Percentiles rank a stretch among this genome's conserved stretches.
phyloP scores from a whole-genome alignment of 1,140 invertebrate genomes.

The silkworm (Bombyx mori) region ASM3026992v2 NC_085110.1:13210501-13211000 shows the following conservation, averaged over 20 bases:
- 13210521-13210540: slow-evolving; percentile 78
- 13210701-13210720: slow-evolving; percentile 84
- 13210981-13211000: slow-evolving; percentile 72
- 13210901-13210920: slow-evolving; percentile 46
- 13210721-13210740: slow-evolving; percentile 56
- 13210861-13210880: slow-evolving; percentile 86
- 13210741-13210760: slow-evolving; percentile 17
- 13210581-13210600: slow-evolving; percentile 85
- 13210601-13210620: slow-evolving; percentile 88
- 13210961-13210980: slow-evolving; percentile 68
- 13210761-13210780: slow-evolving; percentile 15
- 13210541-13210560: slow-evolving; percentile 92
- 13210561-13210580: slow-evolving; percentile 77
- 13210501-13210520: slow-evolving; percentile 70
- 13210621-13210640: slow-evolving; percentile 81
- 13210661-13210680: slow-evolving; percentile 75
- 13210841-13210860: slow-evolving; percentile 80
- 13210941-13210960: slow-evolving; percentile 75
- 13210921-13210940: slow-evolving; percentile 63
- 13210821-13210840: slow-evolving; percentile 72
- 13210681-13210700: slow-evolving; percentile 79
- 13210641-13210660: slow-evolving; percentile 74
- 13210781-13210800: neutral
- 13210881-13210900: slow-evolving; percentile 74
- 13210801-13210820: slow-evolving; percentile 79